Evolutionary conservation across 1,140 invertebrate genomes (phyloP).

Genomic region (Pseudomyrmex dendroicus): DNA sequence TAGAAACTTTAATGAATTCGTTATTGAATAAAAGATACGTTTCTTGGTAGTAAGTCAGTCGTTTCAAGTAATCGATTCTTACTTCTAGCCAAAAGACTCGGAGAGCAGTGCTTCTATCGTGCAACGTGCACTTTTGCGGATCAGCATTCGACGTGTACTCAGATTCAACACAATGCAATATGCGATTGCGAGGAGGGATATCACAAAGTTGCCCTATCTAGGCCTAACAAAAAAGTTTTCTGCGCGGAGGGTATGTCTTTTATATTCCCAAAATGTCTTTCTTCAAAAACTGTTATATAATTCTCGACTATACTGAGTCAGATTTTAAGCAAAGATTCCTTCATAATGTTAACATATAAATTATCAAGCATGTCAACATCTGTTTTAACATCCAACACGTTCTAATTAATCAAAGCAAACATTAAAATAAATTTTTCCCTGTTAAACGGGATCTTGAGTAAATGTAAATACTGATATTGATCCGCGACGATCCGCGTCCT

Average conservation of each 20-base stretch:
- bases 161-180: slow-evolving; percentile 93
- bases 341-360: not conserved
- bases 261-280: not conserved
- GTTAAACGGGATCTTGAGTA: not conserved
- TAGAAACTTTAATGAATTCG: slow-evolving; percentile 21
- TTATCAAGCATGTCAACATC: not conserved
- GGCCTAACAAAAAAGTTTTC: slow-evolving; percentile 90
- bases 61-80: slow-evolving; percentile 24
- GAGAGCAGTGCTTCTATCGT: slow-evolving; percentile 93
- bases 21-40: slow-evolving; percentile 44
- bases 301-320: not conserved
- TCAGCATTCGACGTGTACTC: slow-evolving; percentile 91
- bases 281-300: not conserved
- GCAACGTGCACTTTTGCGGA: slow-evolving; percentile 91
- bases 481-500: not conserved
- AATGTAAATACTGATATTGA: slow-evolving; percentile 42
- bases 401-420: not conserved
- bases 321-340: not conserved
- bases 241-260: slow-evolving; percentile 91
- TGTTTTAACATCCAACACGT: not conserved
- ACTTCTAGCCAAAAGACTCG: slow-evolving; percentile 90
- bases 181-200: slow-evolving; percentile 93
- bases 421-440: not conserved
- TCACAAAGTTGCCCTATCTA: slow-evolving; percentile 90
- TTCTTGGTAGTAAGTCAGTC: slow-evolving; percentile 1